Conservation (phyloP, 2,888 invertebrate species). For the Troides helena region DNA sequence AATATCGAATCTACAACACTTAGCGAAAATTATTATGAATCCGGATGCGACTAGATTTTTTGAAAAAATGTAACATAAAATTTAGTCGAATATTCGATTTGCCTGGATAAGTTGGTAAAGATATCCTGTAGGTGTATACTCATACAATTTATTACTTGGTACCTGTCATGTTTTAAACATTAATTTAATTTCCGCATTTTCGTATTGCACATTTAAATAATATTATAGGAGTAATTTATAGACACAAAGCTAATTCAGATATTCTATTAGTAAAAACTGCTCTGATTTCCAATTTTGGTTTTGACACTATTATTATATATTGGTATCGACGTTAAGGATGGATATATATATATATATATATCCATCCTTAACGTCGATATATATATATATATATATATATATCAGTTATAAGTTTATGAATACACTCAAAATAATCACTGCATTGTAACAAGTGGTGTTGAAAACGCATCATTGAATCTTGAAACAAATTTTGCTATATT, state of each 20-base stretch:
- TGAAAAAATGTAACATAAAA: neutral
- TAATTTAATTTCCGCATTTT: slow-evolving; percentile 27
- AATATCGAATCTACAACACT: neutral
- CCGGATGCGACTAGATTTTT: neutral
- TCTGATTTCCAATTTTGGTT: neutral
- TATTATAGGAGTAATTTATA: neutral
- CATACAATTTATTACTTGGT: neutral
- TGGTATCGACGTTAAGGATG: neutral
- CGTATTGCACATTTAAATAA: slow-evolving; percentile 6
- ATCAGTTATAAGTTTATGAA: neutral
- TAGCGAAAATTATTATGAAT: no score
- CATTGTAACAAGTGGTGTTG: neutral
- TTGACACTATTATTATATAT: neutral
- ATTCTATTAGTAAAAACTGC: neutral
- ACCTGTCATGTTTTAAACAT: neutral
- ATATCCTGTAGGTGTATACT: no score
- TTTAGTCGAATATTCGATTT: neutral
- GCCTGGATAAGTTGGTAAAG: neutral
- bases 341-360: neutral
- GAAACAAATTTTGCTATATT: slow-evolving; percentile 1
- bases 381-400: neutral
- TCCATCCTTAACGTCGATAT: no score
- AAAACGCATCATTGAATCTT: neutral
- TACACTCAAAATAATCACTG: neutral
- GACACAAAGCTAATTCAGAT: neutral